Evolutionary conservation across 2,797 vertebrate genomes (phyloP).

Genomic region (Bradypodion pumilum): DNA sequence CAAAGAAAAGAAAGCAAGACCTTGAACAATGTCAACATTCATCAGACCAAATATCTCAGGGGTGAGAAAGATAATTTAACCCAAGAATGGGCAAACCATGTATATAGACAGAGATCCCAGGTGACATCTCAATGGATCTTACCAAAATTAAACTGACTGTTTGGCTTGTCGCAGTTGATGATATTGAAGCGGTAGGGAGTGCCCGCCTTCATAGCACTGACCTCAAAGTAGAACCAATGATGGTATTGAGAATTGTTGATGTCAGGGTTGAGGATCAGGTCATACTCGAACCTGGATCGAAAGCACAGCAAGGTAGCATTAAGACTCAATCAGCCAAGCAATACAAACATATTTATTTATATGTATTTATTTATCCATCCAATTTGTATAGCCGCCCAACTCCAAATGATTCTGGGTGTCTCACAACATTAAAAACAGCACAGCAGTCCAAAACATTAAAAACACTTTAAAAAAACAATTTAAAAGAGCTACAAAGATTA

Average conservation of each 20-base stretch:
- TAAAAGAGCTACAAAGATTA: no score
- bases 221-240: conserved; percentile 95
- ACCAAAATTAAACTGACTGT: conserved; percentile 97
- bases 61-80: neutral
- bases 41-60: neutral
- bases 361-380: no score
- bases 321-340: neutral
- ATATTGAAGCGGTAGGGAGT: conserved; percentile 89
- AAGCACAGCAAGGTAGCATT: neutral
- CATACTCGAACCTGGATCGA: conserved; percentile 85
- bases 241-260: conserved; percentile 82
- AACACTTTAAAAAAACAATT: no score
- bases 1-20: neutral
- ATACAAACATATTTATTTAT: neutral
- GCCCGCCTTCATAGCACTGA: conserved; percentile 80
- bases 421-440: no score
- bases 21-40: neutral
- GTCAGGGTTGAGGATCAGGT: conserved; percentile 88
- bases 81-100: neutral
- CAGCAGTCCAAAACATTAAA: no score
- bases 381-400: no score
- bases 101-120: neutral
- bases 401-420: no score
- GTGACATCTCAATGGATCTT: conserved; percentile 43
- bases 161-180: conserved; percentile 94